phyloP scores from a whole-genome alignment of 2,888 invertebrate species.

The Laspeyria flexula region DNA sequence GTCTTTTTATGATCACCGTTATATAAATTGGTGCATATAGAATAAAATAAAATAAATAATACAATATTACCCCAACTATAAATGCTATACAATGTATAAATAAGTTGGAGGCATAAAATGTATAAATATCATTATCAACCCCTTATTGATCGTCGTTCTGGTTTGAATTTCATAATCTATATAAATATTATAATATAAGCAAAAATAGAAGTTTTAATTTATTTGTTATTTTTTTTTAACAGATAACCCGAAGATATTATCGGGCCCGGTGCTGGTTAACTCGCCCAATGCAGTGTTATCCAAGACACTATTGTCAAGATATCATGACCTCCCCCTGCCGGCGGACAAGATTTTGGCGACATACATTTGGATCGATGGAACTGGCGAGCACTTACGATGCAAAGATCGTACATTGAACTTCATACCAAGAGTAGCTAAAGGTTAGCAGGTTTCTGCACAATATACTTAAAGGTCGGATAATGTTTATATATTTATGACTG shows the following conservation, averaged over 20 bases:
- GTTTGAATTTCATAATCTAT: slow-evolving; percentile 33
- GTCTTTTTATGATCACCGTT: too few relatives aligned
- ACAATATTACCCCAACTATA: too few relatives aligned
- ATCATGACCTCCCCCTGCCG: slow-evolving; percentile 92
- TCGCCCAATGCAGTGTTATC: slow-evolving; percentile 94
- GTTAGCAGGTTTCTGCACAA: too few relatives aligned
- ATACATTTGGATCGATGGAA: slow-evolving; percentile 98
- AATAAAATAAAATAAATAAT: too few relatives aligned
- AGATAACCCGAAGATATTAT: slow-evolving; percentile 82
- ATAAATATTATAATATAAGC: background rate
- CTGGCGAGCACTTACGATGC: slow-evolving; percentile 94
- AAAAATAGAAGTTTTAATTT: too few relatives aligned
- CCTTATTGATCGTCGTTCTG: slow-evolving; percentile 40
- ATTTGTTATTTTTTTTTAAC: slow-evolving; percentile 19
- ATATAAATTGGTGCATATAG: too few relatives aligned
- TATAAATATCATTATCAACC: background rate
- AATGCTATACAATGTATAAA: too few relatives aligned
- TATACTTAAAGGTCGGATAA: too few relatives aligned
- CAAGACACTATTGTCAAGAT: slow-evolving; percentile 90
- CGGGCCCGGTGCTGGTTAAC: slow-evolving; percentile 83
- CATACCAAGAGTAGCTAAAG: slow-evolving; percentile 91
- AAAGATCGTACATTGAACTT: slow-evolving; percentile 95
- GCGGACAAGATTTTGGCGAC: slow-evolving; percentile 93
- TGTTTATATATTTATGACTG: too few relatives aligned
- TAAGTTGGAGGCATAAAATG: background rate